Percentiles rank a stretch among this genome's conserved stretches.
These are phyloP conservation scores for Chelon auratus DNA, from an alignment of 2,797 vertebrate genomes.

Conservation along the genomic window DNA sequence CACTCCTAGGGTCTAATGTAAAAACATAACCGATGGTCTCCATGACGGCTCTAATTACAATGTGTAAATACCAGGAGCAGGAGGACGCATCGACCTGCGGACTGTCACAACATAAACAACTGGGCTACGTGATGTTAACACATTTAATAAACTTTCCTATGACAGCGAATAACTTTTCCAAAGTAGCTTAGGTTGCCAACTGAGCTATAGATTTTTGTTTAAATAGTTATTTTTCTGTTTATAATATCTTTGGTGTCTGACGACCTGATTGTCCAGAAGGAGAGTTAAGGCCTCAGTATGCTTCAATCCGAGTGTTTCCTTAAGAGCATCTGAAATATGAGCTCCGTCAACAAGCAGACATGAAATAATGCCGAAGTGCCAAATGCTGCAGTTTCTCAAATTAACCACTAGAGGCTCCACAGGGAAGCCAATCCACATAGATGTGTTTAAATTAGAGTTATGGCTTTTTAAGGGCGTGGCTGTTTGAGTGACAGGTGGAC, in stretches of 20 bases:
- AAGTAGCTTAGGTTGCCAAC: constrained; percentile 29
- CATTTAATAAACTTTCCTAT: constrained; percentile 22
- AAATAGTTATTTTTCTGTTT: constrained; percentile 26
- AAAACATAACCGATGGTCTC: constrained; percentile 32
- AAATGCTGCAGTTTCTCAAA: too few species aligned
- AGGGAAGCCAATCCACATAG: too few species aligned
- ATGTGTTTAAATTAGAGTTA: too few species aligned
- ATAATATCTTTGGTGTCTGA: constrained; percentile 67
- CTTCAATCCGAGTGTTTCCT: constrained; percentile 36
- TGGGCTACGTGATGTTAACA: constrained; percentile 29
- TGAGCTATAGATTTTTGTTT: constrained; percentile 38
- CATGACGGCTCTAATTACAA: constrained; percentile 37
- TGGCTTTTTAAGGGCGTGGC: too few species aligned
- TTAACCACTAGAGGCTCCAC: too few species aligned
- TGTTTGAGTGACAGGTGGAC: too few species aligned
- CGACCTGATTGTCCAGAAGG: constrained; percentile 62
- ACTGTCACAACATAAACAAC: constrained; percentile 32
- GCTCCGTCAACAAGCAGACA: background rate
- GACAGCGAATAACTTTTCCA: constrained; percentile 13
- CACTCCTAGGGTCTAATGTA: constrained; percentile 16
- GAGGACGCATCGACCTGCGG: constrained; percentile 38
- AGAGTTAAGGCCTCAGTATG: constrained; percentile 44
- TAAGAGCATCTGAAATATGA: background rate
- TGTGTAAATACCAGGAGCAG: constrained; percentile 32
- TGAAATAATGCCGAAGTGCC: too few species aligned